Base-by-base conservation (phyloP, 2,113 vertebrate species). In the Elanus axillaris region DNA sequence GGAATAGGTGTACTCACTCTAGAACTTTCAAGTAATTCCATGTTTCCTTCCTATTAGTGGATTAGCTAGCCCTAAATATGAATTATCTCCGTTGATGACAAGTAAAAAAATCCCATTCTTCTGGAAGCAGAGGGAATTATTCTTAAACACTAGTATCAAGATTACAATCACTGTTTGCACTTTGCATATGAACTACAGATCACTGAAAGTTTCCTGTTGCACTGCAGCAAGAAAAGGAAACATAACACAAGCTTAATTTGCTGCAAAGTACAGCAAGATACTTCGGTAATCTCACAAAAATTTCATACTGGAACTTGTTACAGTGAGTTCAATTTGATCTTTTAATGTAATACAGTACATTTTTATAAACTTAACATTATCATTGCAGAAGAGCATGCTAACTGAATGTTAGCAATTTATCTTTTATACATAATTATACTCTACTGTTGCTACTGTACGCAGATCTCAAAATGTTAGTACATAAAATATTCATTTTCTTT, bases 331-430 rank as follows among this genome's bases (percentile, higher is more conserved):
- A 97, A 88, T 91, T 97, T 97, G 95, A 96, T 96, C 93, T 96
- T 97, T 98, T 97, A 96, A 98, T 94, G 95, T 98, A 95, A 96
- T 96, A 98, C 96, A 98, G 92, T 94, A 98, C 96, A 97, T 95
- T 95, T 93, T 97, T 96, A 98, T 97, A 97, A 97, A 97, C 79
- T 93, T 94, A 97, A 97, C 96, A 96, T 96, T 90, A 96, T 94
- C 95, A 97, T 95, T 96, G 93, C 87, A 96, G 97, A 97, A 95
- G 96, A 97, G 62, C 90, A 80, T 95, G 97, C 98, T 98, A 98
- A 98, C 96, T 96, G 86, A 94, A 40, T 82, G 93, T 98, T 96
- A 98, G 98, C 97, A 95, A 93, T 95, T 96, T 88, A 93, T 96
- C 77, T 96, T 95, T 96, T 94, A 96, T 92, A 98, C 95, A 98